Conservation (phyloP, 1,140 invertebrate genomes). For the Rhagoletis pomonella region DNA sequence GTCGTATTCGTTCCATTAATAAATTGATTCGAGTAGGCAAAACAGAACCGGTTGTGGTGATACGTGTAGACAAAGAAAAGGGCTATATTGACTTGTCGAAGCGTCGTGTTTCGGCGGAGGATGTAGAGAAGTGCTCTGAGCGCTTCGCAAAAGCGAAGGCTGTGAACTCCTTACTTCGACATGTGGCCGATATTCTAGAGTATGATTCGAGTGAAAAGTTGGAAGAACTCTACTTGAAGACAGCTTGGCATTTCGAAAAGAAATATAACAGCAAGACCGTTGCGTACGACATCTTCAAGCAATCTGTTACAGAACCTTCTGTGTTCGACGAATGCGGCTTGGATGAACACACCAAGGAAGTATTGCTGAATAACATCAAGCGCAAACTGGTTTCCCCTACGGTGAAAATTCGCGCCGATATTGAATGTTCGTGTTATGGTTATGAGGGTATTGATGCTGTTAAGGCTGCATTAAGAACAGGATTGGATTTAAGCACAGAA, state of each 20-base stretch:
- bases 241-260: constrained; percentile 99
- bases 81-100: constrained; percentile 99
- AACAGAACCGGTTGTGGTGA: constrained; percentile 99
- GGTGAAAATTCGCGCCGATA: constrained; percentile 97
- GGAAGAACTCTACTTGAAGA: constrained; percentile 96
- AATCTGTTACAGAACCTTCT: constrained; percentile 94
- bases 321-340: constrained; percentile 97
- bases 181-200: constrained; percentile 95
- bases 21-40: constrained; percentile 99
- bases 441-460: constrained; percentile 99
- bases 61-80: constrained; percentile 99
- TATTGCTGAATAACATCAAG: constrained; percentile 95
- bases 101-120: constrained; percentile 97
- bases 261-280: constrained; percentile 96
- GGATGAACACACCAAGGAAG: constrained; percentile 93
- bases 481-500: constrained; percentile 93
- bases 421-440: constrained; percentile 98
- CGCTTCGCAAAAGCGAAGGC: constrained; percentile 99
- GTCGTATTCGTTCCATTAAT: constrained; percentile 99
- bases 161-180: constrained; percentile 97
- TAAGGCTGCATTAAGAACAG: constrained; percentile 93
- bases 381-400: constrained; percentile 97
- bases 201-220: constrained; percentile 94
- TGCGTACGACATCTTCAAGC: constrained; percentile 99
- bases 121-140: constrained; percentile 98